Evolutionary conservation across 2,113 vertebrate species (phyloP).

Genomic region (Lagopus muta): DNA sequence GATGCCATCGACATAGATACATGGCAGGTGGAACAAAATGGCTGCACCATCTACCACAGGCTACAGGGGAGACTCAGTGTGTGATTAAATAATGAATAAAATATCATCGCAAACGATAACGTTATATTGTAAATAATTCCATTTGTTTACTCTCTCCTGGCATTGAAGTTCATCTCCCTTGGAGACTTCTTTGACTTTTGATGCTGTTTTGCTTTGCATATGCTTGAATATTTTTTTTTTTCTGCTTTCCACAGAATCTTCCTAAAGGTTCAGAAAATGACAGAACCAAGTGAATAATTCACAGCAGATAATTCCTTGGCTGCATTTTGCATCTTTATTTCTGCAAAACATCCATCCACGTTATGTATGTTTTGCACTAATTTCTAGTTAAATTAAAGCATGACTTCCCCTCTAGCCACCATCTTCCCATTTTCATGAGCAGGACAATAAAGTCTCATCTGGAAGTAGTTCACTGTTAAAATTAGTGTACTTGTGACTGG

Average conservation of each 20-base stretch:
- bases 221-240: not conserved
- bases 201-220: constrained; percentile 61
- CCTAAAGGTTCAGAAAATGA: not conserved
- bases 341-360: not conserved
- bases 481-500: constrained; percentile 5
- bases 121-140: constrained; percentile 66
- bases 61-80: not conserved
- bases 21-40: constrained; percentile 37
- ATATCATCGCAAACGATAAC: constrained; percentile 45
- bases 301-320: not conserved
- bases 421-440: constrained; percentile 27
- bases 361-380: constrained; percentile 5
- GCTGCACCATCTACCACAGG: not conserved
- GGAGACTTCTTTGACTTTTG: constrained; percentile 61
- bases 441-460: not conserved
- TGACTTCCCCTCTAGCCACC: not conserved
- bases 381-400: constrained; percentile 36
- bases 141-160: constrained; percentile 53
- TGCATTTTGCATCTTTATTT: constrained; percentile 13
- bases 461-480: not conserved
- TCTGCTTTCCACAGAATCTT: not conserved
- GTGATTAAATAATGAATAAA: constrained; percentile 67
- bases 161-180: constrained; percentile 55
- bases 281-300: constrained; percentile 30
- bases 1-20: not conserved